Conservation (phyloP, 1,140 invertebrate genomes). For the Caenorhabditis remanei region DNA sequence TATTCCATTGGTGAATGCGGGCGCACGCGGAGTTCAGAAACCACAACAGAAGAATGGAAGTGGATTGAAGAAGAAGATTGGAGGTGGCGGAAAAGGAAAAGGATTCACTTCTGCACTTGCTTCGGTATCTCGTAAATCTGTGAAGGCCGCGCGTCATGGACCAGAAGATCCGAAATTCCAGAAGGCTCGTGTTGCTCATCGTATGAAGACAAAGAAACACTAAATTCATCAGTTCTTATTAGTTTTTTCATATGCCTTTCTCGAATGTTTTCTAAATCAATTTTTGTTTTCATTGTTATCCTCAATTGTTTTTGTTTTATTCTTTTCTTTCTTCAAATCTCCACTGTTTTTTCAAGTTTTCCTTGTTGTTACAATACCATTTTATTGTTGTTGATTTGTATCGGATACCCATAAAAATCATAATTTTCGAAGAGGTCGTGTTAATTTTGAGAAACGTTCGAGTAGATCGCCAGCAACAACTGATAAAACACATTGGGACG, state of each 20-base stretch:
- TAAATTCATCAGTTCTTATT: not conserved
- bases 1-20: slow-evolving; percentile 11
- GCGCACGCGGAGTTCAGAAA: slow-evolving; percentile 16
- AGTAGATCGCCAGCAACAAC: too few species aligned
- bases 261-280: not conserved
- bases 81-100: slow-evolving; percentile 57
- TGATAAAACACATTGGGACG: too few species aligned
- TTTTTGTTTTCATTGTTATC: not conserved
- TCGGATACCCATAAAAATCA: too few species aligned
- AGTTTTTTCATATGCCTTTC: not conserved
- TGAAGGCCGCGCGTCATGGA: slow-evolving; percentile 54
- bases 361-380: not conserved
- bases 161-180: slow-evolving; percentile 72
- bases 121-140: slow-evolving; percentile 50
- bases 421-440: not conserved
- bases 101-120: slow-evolving; percentile 60
- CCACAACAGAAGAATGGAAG: not conserved
- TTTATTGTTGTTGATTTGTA: too few species aligned
- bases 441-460: not conserved
- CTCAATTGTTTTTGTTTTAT: not conserved
- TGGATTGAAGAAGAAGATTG: not conserved
- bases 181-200: slow-evolving; percentile 66
- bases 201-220: slow-evolving; percentile 56
- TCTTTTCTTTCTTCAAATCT: not conserved
- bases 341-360: not conserved